These are phyloP conservation scores for Symphodus melops DNA, from an alignment of 2,113 vertebrate species.

Conservation along the genomic window DNA sequence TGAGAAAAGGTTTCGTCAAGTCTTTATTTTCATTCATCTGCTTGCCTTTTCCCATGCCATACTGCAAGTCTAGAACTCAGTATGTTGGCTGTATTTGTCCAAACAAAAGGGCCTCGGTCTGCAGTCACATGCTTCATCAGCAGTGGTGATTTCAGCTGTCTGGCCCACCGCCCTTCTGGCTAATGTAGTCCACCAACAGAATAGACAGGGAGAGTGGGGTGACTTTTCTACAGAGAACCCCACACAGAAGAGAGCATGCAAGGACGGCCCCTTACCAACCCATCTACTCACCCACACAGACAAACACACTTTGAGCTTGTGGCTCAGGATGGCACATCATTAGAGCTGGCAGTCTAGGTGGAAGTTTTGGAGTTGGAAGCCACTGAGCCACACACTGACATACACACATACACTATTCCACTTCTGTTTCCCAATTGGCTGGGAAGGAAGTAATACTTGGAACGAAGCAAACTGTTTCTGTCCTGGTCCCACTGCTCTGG, in stretches of 20 bases:
- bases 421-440: constrained; percentile 57
- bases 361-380: constrained; percentile 61
- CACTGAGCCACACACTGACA: constrained; percentile 5
- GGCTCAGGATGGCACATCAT: constrained; percentile 67
- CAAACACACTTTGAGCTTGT: constrained; percentile 73
- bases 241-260: constrained; percentile 65
- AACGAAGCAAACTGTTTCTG: constrained; percentile 65
- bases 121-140: constrained; percentile 75
- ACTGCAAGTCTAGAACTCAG: constrained; percentile 49
- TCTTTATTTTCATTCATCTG: constrained; percentile 49
- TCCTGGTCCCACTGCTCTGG: constrained; percentile 69
- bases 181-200: constrained; percentile 69
- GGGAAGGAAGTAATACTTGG: constrained; percentile 66
- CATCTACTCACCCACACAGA: constrained; percentile 68
- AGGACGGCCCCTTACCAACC: constrained; percentile 65
- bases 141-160: constrained; percentile 75
- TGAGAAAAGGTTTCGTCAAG: constrained; percentile 39
- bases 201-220: constrained; percentile 70
- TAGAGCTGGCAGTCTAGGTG: constrained; percentile 67
- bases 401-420: constrained; percentile 28
- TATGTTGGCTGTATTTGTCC: constrained; percentile 65
- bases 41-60: constrained; percentile 48
- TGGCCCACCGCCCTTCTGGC: constrained; percentile 69
- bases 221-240: constrained; percentile 68
- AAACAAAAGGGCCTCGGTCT: constrained; percentile 73